Evolutionary conservation across 2,113 vertebrate species (phyloP), one percentile per base, ranked within the genome.

Genomic region (Oryzias woworae): DNA sequence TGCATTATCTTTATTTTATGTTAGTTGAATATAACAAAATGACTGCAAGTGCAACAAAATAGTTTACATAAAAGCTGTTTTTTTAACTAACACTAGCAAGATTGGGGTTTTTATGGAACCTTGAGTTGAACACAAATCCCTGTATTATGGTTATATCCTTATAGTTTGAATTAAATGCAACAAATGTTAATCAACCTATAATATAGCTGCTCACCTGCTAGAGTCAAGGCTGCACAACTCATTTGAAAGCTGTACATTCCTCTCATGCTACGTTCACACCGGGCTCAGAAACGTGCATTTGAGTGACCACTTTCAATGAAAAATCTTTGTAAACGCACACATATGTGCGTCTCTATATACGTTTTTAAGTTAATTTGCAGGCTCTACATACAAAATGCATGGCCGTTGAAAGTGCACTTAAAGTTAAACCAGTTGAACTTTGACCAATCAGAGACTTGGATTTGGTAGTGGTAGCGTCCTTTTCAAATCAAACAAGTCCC

Each of bases 1-100:
- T 72, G 67, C 81, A 63, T 66, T 15, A 64, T 82, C 50, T 68
- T 52, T 78, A 66, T 81, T 66, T 67, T 22, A 59, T 61, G 74
- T 79, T 68, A 67, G 74, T 70, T 76, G 77, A 55, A 73, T 73
- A 75, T 10, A 46, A 42, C 76, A 52, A 62, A 41, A 63, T 67
- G 56, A 57, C 61, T 58, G 73, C 68, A 47, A 80, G 80, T 78
- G 69, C 72, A 77, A 62, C 64, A 72, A 52, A 10, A 51, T 60
- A 22, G 45, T 55, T 67, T 53, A 79, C 68, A 68, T 52, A 41
- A 66, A 75, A 75, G 72, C 67, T 48, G 41, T 71, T 43, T 61
- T 75, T 74, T 36, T 36, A 36, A 58, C 58, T 43, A 63, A 45
- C 64, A 20, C 43, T 47, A 51, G 54, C 44, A 50, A 67, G 66